Evolutionary conservation across 2,888 invertebrate species (phyloP).

Genomic region (Drosophila anomalata): DNA sequence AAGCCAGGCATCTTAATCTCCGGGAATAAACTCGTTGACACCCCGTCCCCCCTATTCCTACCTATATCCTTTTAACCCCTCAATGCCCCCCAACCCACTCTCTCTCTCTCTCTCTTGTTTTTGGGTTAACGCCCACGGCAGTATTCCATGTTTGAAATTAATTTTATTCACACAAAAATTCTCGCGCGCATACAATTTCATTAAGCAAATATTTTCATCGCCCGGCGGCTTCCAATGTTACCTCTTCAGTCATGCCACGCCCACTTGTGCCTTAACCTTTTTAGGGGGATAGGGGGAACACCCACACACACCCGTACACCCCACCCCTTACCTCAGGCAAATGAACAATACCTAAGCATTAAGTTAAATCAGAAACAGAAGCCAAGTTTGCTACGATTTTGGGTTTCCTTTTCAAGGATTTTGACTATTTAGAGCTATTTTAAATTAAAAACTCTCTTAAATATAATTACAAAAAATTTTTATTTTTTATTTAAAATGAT

Average conservation of each 20-base stretch:
- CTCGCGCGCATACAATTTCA: conserved; percentile 77
- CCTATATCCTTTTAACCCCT: too few relatives aligned
- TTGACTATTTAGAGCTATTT: background rate
- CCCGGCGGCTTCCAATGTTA: conserved; percentile 48
- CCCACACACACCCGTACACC: conserved; percentile 1
- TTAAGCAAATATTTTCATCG: conserved; percentile 76
- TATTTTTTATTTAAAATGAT: background rate
- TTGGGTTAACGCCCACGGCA: background rate
- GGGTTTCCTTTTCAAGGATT: background rate
- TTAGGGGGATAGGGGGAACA: background rate
- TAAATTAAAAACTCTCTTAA: background rate
- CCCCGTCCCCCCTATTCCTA: too few relatives aligned
- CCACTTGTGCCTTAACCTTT: background rate
- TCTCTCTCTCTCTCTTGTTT: background rate
- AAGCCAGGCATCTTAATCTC: conserved; percentile 72
- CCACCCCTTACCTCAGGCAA: conserved; percentile 1
- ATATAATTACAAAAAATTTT: background rate
- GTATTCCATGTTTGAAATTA: conserved; percentile 67
- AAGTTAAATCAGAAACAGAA: conserved; percentile 1
- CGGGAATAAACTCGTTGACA: conserved; percentile 66
- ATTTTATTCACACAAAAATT: conserved; percentile 77
- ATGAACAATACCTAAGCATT: background rate
- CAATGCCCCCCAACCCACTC: background rate
- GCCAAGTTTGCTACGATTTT: background rate
- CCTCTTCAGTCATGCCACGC: conserved; percentile 16